Conservation (phyloP, 2,113 vertebrate species). For the Ctenomys sociabilis region DNA sequence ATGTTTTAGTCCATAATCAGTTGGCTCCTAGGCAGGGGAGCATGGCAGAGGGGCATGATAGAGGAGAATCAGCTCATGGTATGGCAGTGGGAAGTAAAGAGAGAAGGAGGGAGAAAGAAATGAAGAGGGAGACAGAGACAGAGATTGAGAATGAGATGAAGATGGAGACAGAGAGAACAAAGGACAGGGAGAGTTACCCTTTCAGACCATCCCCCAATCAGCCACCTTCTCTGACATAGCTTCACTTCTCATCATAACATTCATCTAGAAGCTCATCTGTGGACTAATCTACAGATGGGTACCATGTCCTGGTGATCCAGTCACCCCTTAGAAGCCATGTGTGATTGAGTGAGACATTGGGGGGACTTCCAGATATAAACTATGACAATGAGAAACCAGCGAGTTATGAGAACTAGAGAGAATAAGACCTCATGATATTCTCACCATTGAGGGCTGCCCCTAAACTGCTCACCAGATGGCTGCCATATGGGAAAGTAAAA, state of each 20-base stretch:
- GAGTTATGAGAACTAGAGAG: background rate
- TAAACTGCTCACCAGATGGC: background rate
- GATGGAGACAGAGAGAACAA: background rate
- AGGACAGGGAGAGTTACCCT: background rate
- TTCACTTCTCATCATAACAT: background rate
- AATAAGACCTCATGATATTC: background rate
- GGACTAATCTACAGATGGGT: background rate
- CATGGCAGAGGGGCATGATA: background rate
- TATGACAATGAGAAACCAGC: background rate
- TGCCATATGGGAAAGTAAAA: background rate
- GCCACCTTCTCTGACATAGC: background rate
- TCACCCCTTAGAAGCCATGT: background rate
- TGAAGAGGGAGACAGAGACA: too few relatives aligned
- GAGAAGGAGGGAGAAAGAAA: background rate
- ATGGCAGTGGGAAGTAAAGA: background rate
- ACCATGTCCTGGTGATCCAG: background rate
- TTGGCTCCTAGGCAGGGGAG: background rate
- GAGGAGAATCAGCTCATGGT: background rate
- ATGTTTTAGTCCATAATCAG: background rate
- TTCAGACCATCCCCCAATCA: background rate
- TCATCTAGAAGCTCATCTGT: background rate
- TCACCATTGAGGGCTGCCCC: background rate
- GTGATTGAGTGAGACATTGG: background rate
- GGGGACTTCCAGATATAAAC: background rate
- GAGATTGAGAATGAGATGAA: background rate